phyloP scores from a whole-genome alignment of 23 tunicate genomes.

The Phallusia fumigata region DNA sequence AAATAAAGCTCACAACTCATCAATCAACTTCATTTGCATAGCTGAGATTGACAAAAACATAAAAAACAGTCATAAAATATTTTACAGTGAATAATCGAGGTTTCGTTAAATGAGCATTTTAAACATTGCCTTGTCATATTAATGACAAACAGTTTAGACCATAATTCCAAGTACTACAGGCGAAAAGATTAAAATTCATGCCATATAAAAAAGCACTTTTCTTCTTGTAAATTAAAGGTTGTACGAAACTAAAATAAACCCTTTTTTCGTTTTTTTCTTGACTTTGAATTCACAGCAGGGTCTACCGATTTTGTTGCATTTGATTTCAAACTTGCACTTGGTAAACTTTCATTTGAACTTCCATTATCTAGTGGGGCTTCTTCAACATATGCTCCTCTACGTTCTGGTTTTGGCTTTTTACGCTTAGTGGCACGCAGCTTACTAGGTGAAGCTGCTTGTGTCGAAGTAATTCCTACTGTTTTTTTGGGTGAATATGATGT shows the following conservation, averaged over 20 bases:
- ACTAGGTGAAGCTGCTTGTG: background rate
- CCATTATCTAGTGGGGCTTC: background rate
- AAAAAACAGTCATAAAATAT: too few relatives aligned
- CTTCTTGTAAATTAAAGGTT: background rate
- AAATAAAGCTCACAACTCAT: too few relatives aligned
- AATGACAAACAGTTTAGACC: too few relatives aligned
- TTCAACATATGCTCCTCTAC: background rate
- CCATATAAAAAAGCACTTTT: too few relatives aligned
- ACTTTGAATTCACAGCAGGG: background rate
- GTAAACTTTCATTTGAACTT: background rate
- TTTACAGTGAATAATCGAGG: too few relatives aligned
- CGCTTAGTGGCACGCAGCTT: background rate
- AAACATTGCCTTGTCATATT: too few relatives aligned
- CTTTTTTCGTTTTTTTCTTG: background rate
- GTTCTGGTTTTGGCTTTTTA: background rate
- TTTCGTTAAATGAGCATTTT: too few relatives aligned
- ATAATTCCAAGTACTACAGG: too few relatives aligned
- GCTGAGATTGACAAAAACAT: too few relatives aligned
- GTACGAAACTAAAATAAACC: background rate
- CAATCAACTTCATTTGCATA: too few relatives aligned
- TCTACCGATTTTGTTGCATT: background rate
- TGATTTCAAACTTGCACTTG: background rate
- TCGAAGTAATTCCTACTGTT: background rate
- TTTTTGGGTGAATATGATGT: background rate
- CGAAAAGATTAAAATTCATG: background rate